These are phyloP conservation scores for Aradophagus sp. DNA, from an alignment of 1,140 invertebrate genomes.

Conservation along the genomic window DNA sequence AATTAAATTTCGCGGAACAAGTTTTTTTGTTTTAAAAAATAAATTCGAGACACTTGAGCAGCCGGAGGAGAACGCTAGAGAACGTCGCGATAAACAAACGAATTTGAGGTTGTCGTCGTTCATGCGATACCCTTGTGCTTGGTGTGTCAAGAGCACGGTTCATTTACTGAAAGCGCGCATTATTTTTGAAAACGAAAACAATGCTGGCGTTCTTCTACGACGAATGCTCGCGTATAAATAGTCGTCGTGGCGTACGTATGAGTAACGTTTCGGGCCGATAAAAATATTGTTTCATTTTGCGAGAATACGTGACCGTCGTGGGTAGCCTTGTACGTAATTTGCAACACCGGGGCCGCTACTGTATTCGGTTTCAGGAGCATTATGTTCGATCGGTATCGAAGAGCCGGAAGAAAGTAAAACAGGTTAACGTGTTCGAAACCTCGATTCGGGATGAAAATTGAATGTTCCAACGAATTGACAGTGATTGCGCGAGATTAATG, in stretches of 20 bases:
- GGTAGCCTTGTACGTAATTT: conserved; percentile 37
- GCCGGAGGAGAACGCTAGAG: no score
- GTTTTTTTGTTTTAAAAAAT: no score
- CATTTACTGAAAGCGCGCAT: no score
- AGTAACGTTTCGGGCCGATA: conserved; percentile 12
- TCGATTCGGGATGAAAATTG: conserved; percentile 29
- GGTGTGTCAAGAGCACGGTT: no score
- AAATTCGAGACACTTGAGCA: no score
- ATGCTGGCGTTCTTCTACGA: conserved; percentile 10
- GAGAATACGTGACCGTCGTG: conserved; percentile 31
- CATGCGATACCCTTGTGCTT: no score
- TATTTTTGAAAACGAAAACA: conserved; percentile 29
- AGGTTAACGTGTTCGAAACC: conserved; percentile 23
- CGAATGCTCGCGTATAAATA: conserved; percentile 30
- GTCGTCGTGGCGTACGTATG: conserved; percentile 5
- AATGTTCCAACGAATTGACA: conserved; percentile 26
- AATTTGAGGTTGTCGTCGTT: no score
- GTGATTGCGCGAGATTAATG: conserved; percentile 41
- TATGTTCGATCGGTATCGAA: conserved; percentile 43
- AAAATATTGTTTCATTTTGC: conserved; percentile 31
- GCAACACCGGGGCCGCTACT: conserved; percentile 34
- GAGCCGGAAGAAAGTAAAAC: conserved; percentile 25
- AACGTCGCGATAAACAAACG: no score
- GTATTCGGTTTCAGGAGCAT: conserved; percentile 47
- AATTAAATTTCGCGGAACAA: no score